Base-by-base conservation (phyloP, 1,140 invertebrate species). In the Lucilia sericata region DNA sequence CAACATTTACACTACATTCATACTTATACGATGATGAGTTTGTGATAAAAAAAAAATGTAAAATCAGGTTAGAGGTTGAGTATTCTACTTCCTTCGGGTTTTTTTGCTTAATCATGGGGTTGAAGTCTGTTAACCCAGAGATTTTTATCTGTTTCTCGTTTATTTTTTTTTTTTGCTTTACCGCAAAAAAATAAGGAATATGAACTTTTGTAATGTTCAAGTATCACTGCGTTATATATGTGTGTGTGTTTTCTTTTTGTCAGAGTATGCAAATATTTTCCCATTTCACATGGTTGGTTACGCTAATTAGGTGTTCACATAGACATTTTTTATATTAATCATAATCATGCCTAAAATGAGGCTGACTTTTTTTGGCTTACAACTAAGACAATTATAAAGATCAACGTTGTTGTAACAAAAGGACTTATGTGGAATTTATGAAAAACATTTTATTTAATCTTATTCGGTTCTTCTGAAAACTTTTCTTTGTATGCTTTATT, bases 221-320 rank as follows among this genome's bases (percentile, higher is more conserved):
- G 76, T 80, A 21, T 47, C 7, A 49, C 42, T 80, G 7, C 25
- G 42, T 14, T 51, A 49, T 80, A n/a, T 78, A 30, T 51, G 0
- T 74, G 1, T 74, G 7, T 30, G 14, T 74, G 14, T 74, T 42
- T 42, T 42, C 10, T 42, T 42, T 42, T 42, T 42, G 42, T 42
- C 10, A 42, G 42, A 3, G 7, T 42, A 36, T 49, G 21, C 19
- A 80, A 80, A 80, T 80, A 80, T 80, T 80, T 80, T n/a, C 42
- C 47, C 42, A 80, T 42, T 80, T 80, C 42, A 80, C 76, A 80
- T 80, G 76, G 42, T 49, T 80, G 76, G 76, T 49, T 51, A 80
- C 76, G 76, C 76, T 80, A 80, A 80, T 80, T 80, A 80, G 76
- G 42, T 80, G 76, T 80, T 80, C 76, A 80, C 76, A 80, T 21